Evolutionary conservation across 2,113 vertebrate species (phyloP).

Genomic region (Macaca fascicularis): DNA sequence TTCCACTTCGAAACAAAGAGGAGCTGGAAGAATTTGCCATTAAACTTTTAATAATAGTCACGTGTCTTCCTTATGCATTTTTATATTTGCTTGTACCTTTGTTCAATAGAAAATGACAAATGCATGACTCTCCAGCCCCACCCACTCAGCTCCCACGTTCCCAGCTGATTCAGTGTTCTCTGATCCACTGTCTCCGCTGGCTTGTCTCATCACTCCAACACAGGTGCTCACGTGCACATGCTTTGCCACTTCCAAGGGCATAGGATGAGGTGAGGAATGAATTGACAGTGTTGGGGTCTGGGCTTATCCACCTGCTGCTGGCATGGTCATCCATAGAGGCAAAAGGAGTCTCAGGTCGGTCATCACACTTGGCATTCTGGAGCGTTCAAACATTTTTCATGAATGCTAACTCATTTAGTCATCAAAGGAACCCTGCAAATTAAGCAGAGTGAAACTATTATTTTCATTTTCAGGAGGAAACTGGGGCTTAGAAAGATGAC

Average conservation of each 20-base stretch:
- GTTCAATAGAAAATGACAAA: background rate
- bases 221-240: background rate
- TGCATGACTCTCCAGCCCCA: background rate
- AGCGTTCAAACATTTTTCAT: background rate
- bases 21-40: background rate
- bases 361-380: background rate
- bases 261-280: background rate
- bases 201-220: background rate
- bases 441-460: background rate
- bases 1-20: background rate
- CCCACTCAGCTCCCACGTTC: background rate
- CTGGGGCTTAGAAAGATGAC: background rate
- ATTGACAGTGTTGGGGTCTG: background rate
- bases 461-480: background rate
- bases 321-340: background rate
- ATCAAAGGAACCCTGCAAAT: background rate
- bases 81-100: background rate
- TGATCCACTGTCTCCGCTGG: background rate
- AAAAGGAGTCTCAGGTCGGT: background rate
- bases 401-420: background rate
- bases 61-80: background rate
- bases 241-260: background rate
- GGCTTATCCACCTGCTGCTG: background rate
- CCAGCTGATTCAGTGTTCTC: background rate
- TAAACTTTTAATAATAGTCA: background rate